Base-by-base conservation (phyloP, 2,797 vertebrate species). In the Sebastes minor region DNA sequence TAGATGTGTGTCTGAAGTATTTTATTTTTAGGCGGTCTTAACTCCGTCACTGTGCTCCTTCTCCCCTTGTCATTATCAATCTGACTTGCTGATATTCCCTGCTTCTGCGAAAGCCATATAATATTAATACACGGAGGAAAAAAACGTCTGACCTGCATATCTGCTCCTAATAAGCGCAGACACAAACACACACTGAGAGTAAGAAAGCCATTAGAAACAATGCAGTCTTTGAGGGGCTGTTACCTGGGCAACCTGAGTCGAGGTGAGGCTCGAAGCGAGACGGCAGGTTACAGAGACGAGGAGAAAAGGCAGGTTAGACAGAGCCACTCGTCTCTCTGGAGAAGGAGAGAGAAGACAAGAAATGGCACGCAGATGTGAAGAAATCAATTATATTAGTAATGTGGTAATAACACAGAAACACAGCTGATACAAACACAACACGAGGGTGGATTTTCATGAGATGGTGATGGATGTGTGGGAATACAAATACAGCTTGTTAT, bases 191-290 rank as follows among this genome's bases (percentile, higher is more conserved):
- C 77, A 68, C 27, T 49, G 69, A 75, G 90, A 92, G 86, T 75
- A 74, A 88, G 84, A 89, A 86, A 93, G 83, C 83, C 76, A 88
- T 93, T 95, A 94, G 94, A 95, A 95, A 95, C 94, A 92, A 89
- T 88, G 83, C 83, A 84, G 94, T 94, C 93, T 94, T 95, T 93
- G 91, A 94, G 94, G 91, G 91, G 79, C 92, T 81, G 96, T 96
- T 96, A 95, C 95, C 95, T 94, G 92, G 95, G 95, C 92, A 96
- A 96, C 95, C 67, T 86, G 91, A 90, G 84, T 88, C 62, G 86
- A 96, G 95, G 93, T 95, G 93, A 95, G 80, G 88, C 94, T 94
- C 82, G 86, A 87, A 94, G 91, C 88, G 76, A 92, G 90, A 90
- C 88, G 68, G 83, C 75, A 83, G 80, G 83, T 91, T 92, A 88